Base-by-base conservation (phyloP, 2,888 invertebrate species). In the Mongoloraphidia duomilia region DNA sequence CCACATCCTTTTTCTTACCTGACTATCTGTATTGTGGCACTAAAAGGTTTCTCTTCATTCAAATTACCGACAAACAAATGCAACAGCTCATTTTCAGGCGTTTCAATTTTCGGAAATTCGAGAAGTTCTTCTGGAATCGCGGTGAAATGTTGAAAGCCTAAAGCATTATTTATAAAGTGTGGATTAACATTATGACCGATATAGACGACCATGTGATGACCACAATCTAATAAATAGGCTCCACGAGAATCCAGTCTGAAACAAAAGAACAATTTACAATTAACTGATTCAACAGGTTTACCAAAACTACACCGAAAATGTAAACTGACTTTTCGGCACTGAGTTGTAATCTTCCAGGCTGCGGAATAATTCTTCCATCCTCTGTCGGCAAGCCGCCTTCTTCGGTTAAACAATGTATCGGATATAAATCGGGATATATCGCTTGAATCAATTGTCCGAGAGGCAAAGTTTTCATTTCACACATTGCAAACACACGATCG, bases 401-500 rank as follows among this genome's bases (percentile, higher is more conserved):
- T 45, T 74, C 76, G 53, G 76, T 77, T 47, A 93, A 73, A 54
- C 72, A 67, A 68, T 94, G 90, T 48, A 97, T 69, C 9, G 91
- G 80, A 71, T 93, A 97, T 55, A 98, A 74, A 66, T 88, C 85
- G 1, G 98, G 97, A 74, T 96, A 94, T 55, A 95, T 78, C 55
- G 74, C 76, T 60, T 89, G 87, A 63, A 96, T 76, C 33, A 97
- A 74, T 62, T 80, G 78, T 52, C 73, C 67, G 46, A 94, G 72
- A 9, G 98, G 96, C 59, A 87, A 68, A 38, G 82, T 80, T 72
- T 97, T 96, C 77, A 96, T 82, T 65, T 84, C 81, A 66, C 92
- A 87, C 93, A 98, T 90, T 48, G 91, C 87, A 60, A 80, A 86
- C 36, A 94, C 83, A 49, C 97, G 79, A 67, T 96, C 94, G 72